Percentiles rank a stretch among this genome's conserved stretches.
phyloP scores from a whole-genome alignment of 53 echinoderm and acorn worm genomes.

The Holothuria leucospilota region DNA sequence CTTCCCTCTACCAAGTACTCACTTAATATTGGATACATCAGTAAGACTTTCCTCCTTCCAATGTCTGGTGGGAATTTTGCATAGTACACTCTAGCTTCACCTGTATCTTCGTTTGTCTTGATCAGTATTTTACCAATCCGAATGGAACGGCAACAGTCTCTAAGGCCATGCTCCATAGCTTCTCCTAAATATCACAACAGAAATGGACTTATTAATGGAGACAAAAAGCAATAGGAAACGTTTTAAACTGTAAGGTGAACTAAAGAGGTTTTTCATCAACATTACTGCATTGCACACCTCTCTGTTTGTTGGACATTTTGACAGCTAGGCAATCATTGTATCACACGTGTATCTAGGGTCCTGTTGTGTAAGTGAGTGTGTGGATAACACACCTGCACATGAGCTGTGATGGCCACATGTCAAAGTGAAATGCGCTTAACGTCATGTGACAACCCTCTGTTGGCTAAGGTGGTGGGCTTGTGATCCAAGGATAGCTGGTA shows the following conservation, averaged over 20 bases:
- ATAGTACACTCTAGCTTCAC: conserved; percentile 88
- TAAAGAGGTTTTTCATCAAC: no score
- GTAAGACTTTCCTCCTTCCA: conserved; percentile 82
- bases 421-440: no score
- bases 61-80: conserved; percentile 96
- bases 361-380: no score
- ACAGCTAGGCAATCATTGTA: no score
- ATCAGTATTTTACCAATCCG: conserved; percentile 96
- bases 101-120: conserved; percentile 89
- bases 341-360: no score
- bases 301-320: no score
- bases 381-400: no score
- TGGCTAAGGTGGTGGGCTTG: no score
- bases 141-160: conserved; percentile 96
- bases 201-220: not conserved
- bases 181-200: conserved; percentile 68
- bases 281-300: no score
- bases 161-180: conserved; percentile 94
- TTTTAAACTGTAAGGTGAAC: not conserved
- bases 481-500: no score
- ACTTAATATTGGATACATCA: conserved; percentile 98
- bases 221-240: not conserved
- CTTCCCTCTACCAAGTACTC: conserved; percentile 52
- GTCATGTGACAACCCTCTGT: no score
- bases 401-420: no score